Evolutionary conservation across 2,888 invertebrate genomes (phyloP), one percentile per base, ranked within the genome.

Genomic region (Cylindroiulus punctatus): DNA sequence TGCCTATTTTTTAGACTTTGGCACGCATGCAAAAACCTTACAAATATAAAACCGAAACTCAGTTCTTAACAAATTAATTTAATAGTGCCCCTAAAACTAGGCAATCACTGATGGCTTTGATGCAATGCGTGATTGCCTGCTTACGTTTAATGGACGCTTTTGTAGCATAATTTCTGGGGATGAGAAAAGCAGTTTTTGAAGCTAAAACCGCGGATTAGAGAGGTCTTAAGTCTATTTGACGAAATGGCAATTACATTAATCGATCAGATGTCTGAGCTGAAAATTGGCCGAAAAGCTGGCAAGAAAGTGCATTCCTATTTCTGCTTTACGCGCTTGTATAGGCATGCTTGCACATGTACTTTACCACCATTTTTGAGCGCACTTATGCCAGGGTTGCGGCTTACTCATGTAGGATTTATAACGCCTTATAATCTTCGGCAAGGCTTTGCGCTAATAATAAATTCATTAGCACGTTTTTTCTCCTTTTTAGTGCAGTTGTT

Each of bases 161-260:
- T 65, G n/a, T 52, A 26, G 57, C 22, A 26, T 0, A 22, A 22
- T 65, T 65, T 10, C 22, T 26, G 8, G n/a, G 52, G 52, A n/a
- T 52, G 52, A 52, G 17, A 76, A 76, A 10, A 65, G 10, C 65
- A 10, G 26, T 65, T 65, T 52, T 65, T 65, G 19, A 65, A 26
- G 22, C 22, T 30, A 30, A 76, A 76, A 32, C 4, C 30, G 76
- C 26, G 76, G 76, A 4, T 30, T 40, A 84, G 14, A 19, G 32
- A 84, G 22, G 40, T 36, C 84, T 44, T 84, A 84, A 84, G 40
- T 40, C 40, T 84, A 32, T 22, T 85, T 85, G 1, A 47, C 8
- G 30, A 81, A 17, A 85, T 30, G 44, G 42, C 47, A 44, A 42
- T 44, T 86, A 44, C 47, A 30, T 84, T 86, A 47, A 44, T 44